Base-by-base conservation (phyloP, 2,113 vertebrate genomes). In the Oophaga pumilio region DNA sequence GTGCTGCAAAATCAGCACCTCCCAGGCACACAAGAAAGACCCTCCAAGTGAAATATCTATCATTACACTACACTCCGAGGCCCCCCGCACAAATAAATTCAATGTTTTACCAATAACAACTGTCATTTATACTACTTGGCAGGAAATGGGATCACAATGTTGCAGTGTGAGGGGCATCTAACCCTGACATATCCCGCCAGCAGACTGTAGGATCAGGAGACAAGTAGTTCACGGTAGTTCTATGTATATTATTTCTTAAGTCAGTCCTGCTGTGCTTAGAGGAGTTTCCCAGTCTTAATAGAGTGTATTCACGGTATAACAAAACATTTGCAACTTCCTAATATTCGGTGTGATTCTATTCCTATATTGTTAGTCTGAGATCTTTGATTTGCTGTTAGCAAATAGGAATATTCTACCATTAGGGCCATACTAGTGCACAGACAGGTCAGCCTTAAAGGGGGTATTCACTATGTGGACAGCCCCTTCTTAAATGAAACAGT, bases 71-170 rank as follows among this genome's bases (percentile, higher is more conserved):
- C 62, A 74, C 22, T 73, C 69, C 33, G 15, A 20, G 18, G 52
- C 76, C 62, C 73, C 26, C 3, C 62, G 60, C 68, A 62, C 15
- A 52, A 50, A n/a, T 26, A 74, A 82, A 87, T 81, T 50, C n/a
- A 59, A 73, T 50, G 33, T 87, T 62, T 82, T 73, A 26, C 20
- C 24, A 43, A 52, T 50, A 50, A 82, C 71, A 73, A 14, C 13
- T 64, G 17, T 8, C 69, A 73, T 81, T 87, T 82, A 87, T 60
- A 15, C 77, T 73, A 81, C 77, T 81, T 87, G 85, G 73, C 18
- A n/a, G 24, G 28, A 81, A 82, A 82, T 73, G 74, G 49, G 22
- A 87, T 87, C 33, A 64, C 28, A 17, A 33, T 49, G 62, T 53
- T 78, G 57, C 26, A 64, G 53, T 1, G 12, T 18, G 52, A 87